Base-by-base conservation (phyloP, 2,113 vertebrate genomes). In the Pseudopodoces humilis region DNA sequence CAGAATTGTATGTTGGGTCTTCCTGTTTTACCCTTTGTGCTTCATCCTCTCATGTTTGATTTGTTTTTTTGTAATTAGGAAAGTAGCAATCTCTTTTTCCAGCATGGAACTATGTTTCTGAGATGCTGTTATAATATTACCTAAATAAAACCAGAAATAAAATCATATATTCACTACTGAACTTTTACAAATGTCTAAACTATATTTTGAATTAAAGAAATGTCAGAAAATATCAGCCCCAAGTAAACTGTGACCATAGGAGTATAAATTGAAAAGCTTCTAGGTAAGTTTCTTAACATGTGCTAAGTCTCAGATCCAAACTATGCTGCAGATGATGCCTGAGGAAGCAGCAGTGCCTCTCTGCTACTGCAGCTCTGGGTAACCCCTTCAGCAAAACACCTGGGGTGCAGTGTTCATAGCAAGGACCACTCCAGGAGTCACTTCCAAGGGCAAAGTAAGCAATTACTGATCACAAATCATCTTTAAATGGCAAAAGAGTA, bases 231-330 rank as follows among this genome's bases (percentile, higher is more conserved):
- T 31, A 33, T 83, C 24, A 74, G 18, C 13, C 13, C 8, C 35
- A 35, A 52, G 27, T 75, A 33, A 71, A 19, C 52, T 41, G 1
- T 52, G 50, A 67, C 25, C 0, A 0, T 25, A 53, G 28, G 22
- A 88, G 23, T 43, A 0, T 21, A 53, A 80, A 28, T 13, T 18
- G 72, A 77, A 59, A 27, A 69, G n/a, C 46, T 88, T 56, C 17
- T 50, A 18, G 24, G 0, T 47, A 7, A 76, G 24, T 65, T 85
- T 75, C 20, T 30, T 56, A 15, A 11, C 4, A 2, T 1, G 0
- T 43, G 24, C 14, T 28, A 14, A 35, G 30, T 25, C 3, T 65
- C 37, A 23, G 12, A 22, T 62, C 21, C 47, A 39, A 20, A 33
- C 35, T 35, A 0, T 16, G 11, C 33, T 59, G 50, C 37, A 37